phyloP scores from a whole-genome alignment of 2,797 vertebrate genomes.

The Crenuchus spilurus region DNA sequence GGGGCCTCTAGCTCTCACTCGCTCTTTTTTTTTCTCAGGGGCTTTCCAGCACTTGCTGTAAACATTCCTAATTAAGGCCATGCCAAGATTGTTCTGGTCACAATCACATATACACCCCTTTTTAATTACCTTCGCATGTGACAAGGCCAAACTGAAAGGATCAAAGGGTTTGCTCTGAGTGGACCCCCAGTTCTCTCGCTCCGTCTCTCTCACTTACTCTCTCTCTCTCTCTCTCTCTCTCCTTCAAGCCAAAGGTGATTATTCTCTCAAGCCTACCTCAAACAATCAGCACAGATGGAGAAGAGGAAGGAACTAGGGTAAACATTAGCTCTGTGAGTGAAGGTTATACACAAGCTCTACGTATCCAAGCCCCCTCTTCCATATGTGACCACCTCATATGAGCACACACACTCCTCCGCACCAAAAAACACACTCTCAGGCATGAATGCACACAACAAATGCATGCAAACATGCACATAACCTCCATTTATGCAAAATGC shows the following conservation, averaged over 20 bases:
- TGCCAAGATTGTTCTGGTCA: constrained; percentile 51
- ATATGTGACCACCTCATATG: not conserved
- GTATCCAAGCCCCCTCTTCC: constrained; percentile 7
- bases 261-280: constrained; percentile 30
- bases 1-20: not conserved
- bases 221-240: constrained; percentile 17
- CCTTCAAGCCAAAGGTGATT: constrained; percentile 38
- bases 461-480: constrained; percentile 23
- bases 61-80: constrained; percentile 60
- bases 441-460: not conserved
- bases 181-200: constrained; percentile 3
- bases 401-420: not conserved
- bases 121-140: constrained; percentile 58
- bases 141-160: constrained; percentile 49
- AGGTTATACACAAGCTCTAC: constrained; percentile 17
- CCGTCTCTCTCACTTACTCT: not conserved
- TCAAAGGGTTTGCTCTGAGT: constrained; percentile 50
- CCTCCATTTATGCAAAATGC: constrained; percentile 3
- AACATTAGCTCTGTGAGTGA: constrained; percentile 38
- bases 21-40: constrained; percentile 8
- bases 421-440: not conserved
- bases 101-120: constrained; percentile 37
- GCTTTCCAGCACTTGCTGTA: constrained; percentile 29
- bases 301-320: constrained; percentile 18
- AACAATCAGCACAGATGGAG: constrained; percentile 34